Conservation (phyloP, 1,140 invertebrate species). For the Druon quercuslanigerum region DNA sequence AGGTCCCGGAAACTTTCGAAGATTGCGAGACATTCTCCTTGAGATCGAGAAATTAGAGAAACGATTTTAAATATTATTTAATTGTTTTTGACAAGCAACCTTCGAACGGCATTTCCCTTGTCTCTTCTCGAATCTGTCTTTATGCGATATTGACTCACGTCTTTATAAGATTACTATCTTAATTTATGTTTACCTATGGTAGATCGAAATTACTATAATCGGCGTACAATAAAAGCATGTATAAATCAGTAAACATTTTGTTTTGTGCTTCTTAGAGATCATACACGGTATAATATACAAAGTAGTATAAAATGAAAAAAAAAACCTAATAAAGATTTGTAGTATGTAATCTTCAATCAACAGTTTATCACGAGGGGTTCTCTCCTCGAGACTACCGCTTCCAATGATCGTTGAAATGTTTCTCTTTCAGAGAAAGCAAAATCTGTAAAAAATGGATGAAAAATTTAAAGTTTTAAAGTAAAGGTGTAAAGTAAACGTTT, state of each 20-base stretch:
- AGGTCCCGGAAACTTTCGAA: conserved; percentile 19
- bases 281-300: conserved; percentile 73
- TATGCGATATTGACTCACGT: conserved; percentile 33
- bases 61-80: conserved; percentile 40
- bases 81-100: conserved; percentile 38
- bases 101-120: conserved; percentile 50
- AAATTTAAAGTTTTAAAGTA: neutral
- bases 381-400: conserved; percentile 36
- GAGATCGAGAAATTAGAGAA: conserved; percentile 3
- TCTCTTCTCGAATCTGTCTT: conserved; percentile 34
- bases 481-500: neutral
- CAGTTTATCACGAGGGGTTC: conserved; percentile 62
- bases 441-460: neutral
- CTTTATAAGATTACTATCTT: conserved; percentile 37
- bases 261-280: conserved; percentile 76
- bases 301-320: conserved; percentile 75
- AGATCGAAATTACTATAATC: conserved; percentile 65
- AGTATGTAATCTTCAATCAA: conserved; percentile 65
- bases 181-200: conserved; percentile 44
- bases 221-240: conserved; percentile 71
- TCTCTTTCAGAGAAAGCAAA: conserved; percentile 2
- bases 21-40: conserved; percentile 26
- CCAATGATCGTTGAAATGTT: conserved; percentile 40
- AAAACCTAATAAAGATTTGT: conserved; percentile 70
- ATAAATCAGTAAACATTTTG: conserved; percentile 71